phyloP scores from a whole-genome alignment of 2,113 vertebrate genomes.

The Pseudonaja textilis region DNA sequence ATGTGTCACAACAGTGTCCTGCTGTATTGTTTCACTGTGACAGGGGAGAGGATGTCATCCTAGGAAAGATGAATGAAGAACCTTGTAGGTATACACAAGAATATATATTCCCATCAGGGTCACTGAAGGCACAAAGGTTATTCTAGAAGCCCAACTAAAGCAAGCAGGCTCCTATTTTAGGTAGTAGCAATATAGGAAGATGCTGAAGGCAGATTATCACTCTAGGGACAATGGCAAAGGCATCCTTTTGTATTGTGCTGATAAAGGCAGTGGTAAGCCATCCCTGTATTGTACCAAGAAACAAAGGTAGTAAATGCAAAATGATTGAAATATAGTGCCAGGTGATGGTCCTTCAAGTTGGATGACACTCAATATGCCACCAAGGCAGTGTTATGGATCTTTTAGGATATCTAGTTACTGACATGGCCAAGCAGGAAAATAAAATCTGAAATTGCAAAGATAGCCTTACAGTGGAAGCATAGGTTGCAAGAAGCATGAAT shows the following conservation, averaged over 20 bases:
- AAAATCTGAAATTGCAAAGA: no score
- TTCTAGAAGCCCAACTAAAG: neutral
- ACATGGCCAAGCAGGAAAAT: no score
- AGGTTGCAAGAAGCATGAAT: no score
- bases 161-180: neutral
- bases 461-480: no score
- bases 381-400: neutral
- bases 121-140: neutral
- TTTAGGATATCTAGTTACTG: neutral
- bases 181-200: neutral
- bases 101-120: neutral
- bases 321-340: neutral
- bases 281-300: neutral
- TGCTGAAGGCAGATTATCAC: neutral
- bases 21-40: neutral
- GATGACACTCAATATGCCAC: neutral
- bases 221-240: neutral
- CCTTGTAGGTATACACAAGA: neutral
- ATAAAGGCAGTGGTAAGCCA: neutral
- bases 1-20: neutral
- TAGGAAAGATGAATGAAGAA: neutral
- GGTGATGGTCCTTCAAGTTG: neutral
- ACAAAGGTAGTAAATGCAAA: neutral
- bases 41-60: no score
- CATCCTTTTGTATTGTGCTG: neutral